Conservation (phyloP, 2,113 vertebrate genomes). For the Cacatua alba region DNA sequence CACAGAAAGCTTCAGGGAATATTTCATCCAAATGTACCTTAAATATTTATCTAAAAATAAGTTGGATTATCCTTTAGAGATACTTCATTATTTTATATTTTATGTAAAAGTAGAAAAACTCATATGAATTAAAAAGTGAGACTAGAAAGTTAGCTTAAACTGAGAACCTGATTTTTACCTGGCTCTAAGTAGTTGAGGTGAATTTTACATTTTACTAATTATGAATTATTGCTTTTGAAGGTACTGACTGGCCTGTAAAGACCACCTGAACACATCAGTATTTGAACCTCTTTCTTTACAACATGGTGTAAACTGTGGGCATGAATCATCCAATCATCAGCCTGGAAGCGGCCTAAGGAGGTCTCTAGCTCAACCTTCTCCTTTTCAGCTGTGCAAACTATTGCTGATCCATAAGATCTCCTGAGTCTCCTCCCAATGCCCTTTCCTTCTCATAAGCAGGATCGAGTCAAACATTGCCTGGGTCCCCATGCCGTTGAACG, state of each 20-base stretch:
- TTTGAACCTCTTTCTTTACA: background rate
- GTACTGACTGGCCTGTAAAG: background rate
- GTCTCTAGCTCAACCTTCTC: background rate
- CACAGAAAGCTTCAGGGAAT: background rate
- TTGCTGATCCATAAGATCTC: background rate
- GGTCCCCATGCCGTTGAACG: background rate
- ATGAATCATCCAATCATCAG: background rate
- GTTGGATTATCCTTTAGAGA: background rate
- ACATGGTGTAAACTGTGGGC: background rate
- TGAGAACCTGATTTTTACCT: background rate
- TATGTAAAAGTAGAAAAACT: background rate
- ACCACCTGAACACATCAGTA: background rate
- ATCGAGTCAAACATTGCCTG: background rate
- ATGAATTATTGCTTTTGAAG: background rate
- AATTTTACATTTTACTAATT: background rate
- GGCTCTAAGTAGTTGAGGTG: background rate
- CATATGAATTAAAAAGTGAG: background rate
- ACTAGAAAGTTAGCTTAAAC: background rate
- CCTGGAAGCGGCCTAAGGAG: background rate
- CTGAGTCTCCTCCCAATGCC: background rate
- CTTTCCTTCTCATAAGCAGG: background rate
- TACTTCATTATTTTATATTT: background rate
- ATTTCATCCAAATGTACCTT: background rate
- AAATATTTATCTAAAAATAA: background rate
- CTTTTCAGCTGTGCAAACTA: background rate